phyloP scores from a whole-genome alignment of 2,113 vertebrate species.

The Hippolais icterina region DNA sequence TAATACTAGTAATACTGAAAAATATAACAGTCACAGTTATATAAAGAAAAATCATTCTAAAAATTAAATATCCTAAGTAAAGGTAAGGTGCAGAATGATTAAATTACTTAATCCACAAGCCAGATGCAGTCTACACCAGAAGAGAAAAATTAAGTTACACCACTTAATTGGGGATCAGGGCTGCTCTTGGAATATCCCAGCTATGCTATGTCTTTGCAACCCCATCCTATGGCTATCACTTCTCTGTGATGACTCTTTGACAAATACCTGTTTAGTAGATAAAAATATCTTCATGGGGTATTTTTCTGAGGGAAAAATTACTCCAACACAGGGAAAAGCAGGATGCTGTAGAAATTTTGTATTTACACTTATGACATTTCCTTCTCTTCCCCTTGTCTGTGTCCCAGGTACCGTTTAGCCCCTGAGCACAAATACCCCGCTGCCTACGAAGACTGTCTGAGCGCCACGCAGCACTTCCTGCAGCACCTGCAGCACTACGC shows the following conservation, averaged over 20 bases:
- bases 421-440: conserved; percentile 78
- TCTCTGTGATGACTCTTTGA: background rate
- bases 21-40: background rate
- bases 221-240: background rate
- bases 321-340: background rate
- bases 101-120: background rate
- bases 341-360: background rate
- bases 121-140: background rate
- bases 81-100: background rate
- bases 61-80: background rate
- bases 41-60: background rate
- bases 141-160: background rate
- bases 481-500: conserved; percentile 68
- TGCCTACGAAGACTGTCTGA: conserved; percentile 71
- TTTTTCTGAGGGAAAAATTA: background rate
- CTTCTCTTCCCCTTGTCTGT: background rate
- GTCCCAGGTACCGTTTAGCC: conserved; percentile 69
- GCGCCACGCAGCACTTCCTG: conserved; percentile 77
- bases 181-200: background rate
- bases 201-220: background rate
- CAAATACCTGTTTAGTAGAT: background rate
- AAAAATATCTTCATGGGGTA: background rate
- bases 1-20: background rate
- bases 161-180: background rate
- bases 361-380: background rate